Conservation (phyloP, 1,140 invertebrate species). For the Lepidostoma basale region DNA sequence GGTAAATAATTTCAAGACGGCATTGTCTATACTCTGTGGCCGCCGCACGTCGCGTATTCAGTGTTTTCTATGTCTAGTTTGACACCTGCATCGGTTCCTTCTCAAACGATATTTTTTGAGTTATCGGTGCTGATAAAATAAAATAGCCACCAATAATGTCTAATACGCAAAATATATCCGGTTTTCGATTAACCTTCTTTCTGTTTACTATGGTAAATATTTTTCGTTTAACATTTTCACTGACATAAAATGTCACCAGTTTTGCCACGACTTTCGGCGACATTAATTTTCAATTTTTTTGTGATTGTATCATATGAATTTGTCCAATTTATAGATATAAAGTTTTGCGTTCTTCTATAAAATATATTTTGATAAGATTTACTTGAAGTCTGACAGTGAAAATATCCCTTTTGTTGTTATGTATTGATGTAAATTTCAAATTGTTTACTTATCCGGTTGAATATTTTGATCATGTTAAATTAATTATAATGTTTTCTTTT, state of each 20-base stretch:
- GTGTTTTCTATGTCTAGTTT: constrained; percentile 7
- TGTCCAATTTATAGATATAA: too few species aligned
- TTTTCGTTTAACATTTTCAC: background rate
- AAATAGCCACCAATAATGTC: background rate
- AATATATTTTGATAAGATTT: too few species aligned
- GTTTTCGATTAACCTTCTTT: constrained; percentile 22
- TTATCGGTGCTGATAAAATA: background rate
- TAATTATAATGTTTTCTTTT: constrained; percentile 54
- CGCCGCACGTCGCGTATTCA: background rate
- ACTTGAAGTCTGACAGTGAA: too few species aligned
- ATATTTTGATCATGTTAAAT: background rate
- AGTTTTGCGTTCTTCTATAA: too few species aligned
- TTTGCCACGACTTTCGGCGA: constrained; percentile 35
- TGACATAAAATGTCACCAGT: constrained; percentile 11
- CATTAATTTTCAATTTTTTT: constrained; percentile 2
- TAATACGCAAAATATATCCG: constrained; percentile 15
- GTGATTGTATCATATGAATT: background rate
- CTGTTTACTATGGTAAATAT: constrained; percentile 24
- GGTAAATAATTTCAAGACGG: too few species aligned
- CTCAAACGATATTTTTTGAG: constrained; percentile 5
- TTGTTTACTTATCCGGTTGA: constrained; percentile 10
- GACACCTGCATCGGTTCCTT: constrained; percentile 19
- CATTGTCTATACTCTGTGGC: too few species aligned
- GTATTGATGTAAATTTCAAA: too few species aligned
- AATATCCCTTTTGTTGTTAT: too few species aligned